Evolutionary conservation across 2,888 invertebrate species (phyloP), one percentile per base, ranked within the genome.

Genomic region (Lasioglossum leucozonium): DNA sequence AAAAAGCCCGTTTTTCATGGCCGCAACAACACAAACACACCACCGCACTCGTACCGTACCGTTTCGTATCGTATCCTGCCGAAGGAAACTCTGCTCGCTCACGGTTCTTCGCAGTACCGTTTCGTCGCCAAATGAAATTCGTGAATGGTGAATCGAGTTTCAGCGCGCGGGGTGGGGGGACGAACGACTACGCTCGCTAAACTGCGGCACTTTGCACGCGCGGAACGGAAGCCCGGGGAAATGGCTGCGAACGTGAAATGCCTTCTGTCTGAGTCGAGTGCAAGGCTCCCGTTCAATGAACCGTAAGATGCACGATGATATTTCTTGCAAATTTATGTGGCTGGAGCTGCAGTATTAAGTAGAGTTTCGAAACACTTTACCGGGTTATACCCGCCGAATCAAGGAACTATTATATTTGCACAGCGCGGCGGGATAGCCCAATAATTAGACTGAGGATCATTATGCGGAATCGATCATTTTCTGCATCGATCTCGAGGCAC

Each of bases 41-140:
- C 51, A 0, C 22, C 47, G 47, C 18, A 18, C 47, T 2, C 2
- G 18, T 6, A 47, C 18, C 18, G 47, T 47, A 47, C 2, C 22
- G 51, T n/a, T 22, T 8, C 47, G 47, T 51, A 51, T 22, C 47
- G 47, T 51, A 22, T 51, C 8, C 47, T 22, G 13, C 11, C 26
- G 3, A 47, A 51, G 42, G 55, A 74, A 74, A 42, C 37, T 74
- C 40, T 51, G 10, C 51, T 51, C 37, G 10, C 51, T 51, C 37
- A 74, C 69, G 26, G 42, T 40, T 34, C 51, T 69, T 74, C 37
- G 30, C 47, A 58, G 51, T 42, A 0, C 30, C 67, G 34, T 40
- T 47, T 74, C 74, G 73, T 72, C 55, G 47, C 67, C 40, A 69
- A 79, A 79, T 74, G 74, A 79, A 79, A 73, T 79, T 73, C 47